Conservation (phyloP, 2,888 invertebrate genomes). For the Tiliacea aurago region DNA sequence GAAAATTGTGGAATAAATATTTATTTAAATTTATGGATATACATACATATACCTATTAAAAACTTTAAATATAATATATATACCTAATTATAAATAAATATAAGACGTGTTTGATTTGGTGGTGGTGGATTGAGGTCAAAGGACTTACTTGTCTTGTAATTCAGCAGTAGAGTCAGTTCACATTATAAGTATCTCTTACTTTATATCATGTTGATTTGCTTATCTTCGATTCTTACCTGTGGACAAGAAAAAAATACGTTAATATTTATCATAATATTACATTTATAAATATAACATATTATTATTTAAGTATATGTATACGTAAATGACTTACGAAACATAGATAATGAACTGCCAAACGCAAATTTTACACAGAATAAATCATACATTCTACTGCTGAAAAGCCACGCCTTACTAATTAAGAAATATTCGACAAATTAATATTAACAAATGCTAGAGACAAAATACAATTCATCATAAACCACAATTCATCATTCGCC, state of each 20-base stretch:
- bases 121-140: not conserved
- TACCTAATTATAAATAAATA: too few species aligned
- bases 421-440: conserved; percentile 52
- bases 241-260: conserved; percentile 50
- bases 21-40: too few species aligned
- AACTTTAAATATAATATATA: too few species aligned
- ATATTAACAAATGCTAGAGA: conserved; percentile 42
- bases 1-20: too few species aligned
- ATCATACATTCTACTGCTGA: conserved; percentile 21
- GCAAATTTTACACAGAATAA: conserved; percentile 27
- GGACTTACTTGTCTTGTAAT: conserved; percentile 20
- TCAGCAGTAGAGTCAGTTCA: not conserved
- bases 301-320: too few species aligned
- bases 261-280: not conserved
- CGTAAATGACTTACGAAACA: not conserved
- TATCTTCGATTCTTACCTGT: conserved; percentile 65
- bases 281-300: too few species aligned
- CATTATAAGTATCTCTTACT: not conserved
- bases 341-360: conserved; percentile 16
- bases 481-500: conserved; percentile 46
- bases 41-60: too few species aligned
- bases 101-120: not conserved
- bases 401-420: conserved; percentile 51
- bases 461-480: conserved; percentile 47
- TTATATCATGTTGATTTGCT: not conserved